Percentiles rank a stretch among this genome's conserved stretches.
These are phyloP conservation scores for Pipistrellus pygmaeus DNA, from an alignment of 2,797 vertebrate species.

Conservation along the genomic window DNA sequence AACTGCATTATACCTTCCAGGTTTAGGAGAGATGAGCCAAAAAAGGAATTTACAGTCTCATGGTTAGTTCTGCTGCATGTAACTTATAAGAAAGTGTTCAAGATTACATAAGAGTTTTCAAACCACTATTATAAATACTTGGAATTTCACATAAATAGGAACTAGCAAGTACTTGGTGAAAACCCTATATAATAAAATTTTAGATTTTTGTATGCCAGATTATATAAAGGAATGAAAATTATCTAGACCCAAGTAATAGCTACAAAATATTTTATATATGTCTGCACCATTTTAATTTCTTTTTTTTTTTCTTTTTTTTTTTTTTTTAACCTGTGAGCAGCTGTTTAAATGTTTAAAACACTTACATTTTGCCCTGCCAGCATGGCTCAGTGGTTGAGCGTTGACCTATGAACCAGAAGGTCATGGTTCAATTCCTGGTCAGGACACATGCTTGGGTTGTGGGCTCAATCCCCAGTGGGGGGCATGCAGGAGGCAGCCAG, in stretches of 20 bases:
- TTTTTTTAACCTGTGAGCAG: neutral
- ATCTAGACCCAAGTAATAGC: neutral
- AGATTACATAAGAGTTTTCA: slow-evolving; percentile 44
- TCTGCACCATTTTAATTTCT: neutral
- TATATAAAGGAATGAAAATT: slow-evolving; percentile 45
- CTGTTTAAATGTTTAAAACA: slow-evolving; percentile 49
- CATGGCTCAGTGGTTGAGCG: too few species aligned
- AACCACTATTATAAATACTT: slow-evolving; percentile 36
- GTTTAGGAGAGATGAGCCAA: slow-evolving; percentile 55
- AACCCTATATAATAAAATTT: neutral
- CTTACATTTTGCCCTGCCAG: neutral
- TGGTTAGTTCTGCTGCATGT: neutral
- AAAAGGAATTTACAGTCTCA: slow-evolving; percentile 59
- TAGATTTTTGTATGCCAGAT: neutral
- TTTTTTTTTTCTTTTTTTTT: neutral
- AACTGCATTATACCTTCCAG: slow-evolving; percentile 71
- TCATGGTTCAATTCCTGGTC: too few species aligned
- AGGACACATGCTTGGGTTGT: too few species aligned
- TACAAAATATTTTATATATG: slow-evolving; percentile 15
- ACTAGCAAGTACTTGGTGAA: slow-evolving; percentile 9
- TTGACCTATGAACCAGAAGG: too few species aligned
- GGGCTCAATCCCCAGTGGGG: too few species aligned
- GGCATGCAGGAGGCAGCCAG: too few species aligned
- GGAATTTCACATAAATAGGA: slow-evolving; percentile 54
- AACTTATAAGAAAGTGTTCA: slow-evolving; percentile 43